Percentiles rank a stretch among this genome's conserved stretches.
These are phyloP conservation scores for Drosophila ochracea DNA, from an alignment of 2,888 invertebrate genomes.

Conservation along the genomic window DNA sequence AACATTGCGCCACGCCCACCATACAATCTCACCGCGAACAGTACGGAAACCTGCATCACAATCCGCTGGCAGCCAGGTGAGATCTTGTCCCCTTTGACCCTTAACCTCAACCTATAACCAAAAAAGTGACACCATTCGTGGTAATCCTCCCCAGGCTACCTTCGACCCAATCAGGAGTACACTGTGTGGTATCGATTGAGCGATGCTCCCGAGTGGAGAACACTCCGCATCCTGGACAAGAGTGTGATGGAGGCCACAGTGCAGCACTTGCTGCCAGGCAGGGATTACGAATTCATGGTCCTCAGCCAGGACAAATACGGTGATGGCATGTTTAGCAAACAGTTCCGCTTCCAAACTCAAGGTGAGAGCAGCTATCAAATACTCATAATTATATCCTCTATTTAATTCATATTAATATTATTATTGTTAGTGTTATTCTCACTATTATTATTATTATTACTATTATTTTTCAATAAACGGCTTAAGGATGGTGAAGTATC, in stretches of 20 bases:
- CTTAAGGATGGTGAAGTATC: too few species aligned
- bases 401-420: neutral
- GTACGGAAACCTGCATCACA: conserved; percentile 90
- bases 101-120: neutral
- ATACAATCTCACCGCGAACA: conserved; percentile 92
- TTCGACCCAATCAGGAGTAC: conserved; percentile 92
- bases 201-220: conserved; percentile 93
- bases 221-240: conserved; percentile 90
- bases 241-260: conserved; percentile 92
- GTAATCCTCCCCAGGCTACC: conserved; percentile 86
- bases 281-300: conserved; percentile 96
- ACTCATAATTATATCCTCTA: neutral
- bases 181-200: conserved; percentile 94
- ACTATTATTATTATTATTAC: neutral
- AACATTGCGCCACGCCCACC: conserved; percentile 96
- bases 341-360: conserved; percentile 91
- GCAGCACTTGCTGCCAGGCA: conserved; percentile 90
- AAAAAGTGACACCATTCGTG: neutral
- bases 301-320: conserved; percentile 94
- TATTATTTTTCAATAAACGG: neutral
- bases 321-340: conserved; percentile 95
- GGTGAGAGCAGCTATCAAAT: conserved; percentile 76
- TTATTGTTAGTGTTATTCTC: neutral
- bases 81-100: conserved; percentile 17
- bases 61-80: conserved; percentile 92